Percentiles rank a stretch among this genome's conserved stretches.
These are phyloP conservation scores for Ariolimax columbianus DNA, from an alignment of 2,888 invertebrate genomes.

Conservation along the genomic window DNA sequence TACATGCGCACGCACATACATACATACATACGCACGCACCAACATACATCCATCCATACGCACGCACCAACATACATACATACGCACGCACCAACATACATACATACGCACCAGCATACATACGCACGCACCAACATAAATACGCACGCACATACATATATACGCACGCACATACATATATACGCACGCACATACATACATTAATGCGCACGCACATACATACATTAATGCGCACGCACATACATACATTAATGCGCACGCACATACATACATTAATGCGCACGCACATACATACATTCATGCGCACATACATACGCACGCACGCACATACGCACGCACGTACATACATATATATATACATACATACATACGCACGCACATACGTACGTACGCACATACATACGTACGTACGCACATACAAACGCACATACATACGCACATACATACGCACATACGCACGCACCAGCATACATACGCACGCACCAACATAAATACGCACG, in stretches of 20 bases:
- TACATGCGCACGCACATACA: neutral
- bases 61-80: no score
- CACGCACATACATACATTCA: neutral
- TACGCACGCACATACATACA: neutral
- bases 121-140: neutral
- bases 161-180: neutral
- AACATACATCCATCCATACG: no score
- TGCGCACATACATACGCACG: neutral
- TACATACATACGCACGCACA: no score
- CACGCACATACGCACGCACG: neutral
- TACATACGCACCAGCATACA: conserved; percentile 39
- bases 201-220: neutral
- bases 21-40: neutral
- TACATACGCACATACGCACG: neutral
- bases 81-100: conserved; percentile 40
- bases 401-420: no score
- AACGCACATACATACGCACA: neutral
- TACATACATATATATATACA: neutral
- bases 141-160: conserved; percentile 7
- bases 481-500: neutral
- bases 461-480: neutral
- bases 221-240: neutral
- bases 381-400: no score
- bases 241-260: neutral
- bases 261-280: neutral